Conservation (phyloP, 1,140 invertebrate species). For the Episyrphus balteatus region DNA sequence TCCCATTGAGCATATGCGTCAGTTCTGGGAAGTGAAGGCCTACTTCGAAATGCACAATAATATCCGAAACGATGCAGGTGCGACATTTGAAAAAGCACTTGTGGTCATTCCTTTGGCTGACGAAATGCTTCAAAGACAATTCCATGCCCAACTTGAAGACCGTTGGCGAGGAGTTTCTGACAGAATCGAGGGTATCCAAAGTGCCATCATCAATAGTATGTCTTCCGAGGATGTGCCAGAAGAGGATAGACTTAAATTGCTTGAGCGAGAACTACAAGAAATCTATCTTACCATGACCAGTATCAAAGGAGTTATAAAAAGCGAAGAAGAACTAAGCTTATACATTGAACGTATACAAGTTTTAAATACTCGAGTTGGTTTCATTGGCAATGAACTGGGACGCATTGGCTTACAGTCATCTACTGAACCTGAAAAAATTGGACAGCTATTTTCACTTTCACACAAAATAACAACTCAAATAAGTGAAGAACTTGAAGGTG, state of each 20-base stretch:
- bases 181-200: constrained; percentile 53
- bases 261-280: constrained; percentile 63
- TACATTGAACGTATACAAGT: constrained; percentile 70
- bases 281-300: constrained; percentile 51
- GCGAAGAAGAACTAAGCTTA: constrained; percentile 65
- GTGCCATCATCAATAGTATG: constrained; percentile 51
- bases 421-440: constrained; percentile 62
- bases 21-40: constrained; percentile 80
- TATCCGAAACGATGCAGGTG: constrained; percentile 56
- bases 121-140: constrained; percentile 66
- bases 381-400: constrained; percentile 67
- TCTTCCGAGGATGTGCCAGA: constrained; percentile 58
- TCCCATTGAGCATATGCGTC: constrained; percentile 56
- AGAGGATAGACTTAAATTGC: constrained; percentile 55
- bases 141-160: constrained; percentile 60
- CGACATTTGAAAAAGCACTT: constrained; percentile 63
- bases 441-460: constrained; percentile 52
- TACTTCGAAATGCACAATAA: constrained; percentile 77
- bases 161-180: constrained; percentile 58
- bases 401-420: constrained; percentile 57
- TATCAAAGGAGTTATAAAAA: constrained; percentile 65
- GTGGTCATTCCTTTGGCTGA: constrained; percentile 66
- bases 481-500: constrained; percentile 61
- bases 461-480: constrained; percentile 56
- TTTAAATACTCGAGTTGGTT: constrained; percentile 56